Percentiles rank a stretch among this genome's conserved stretches.
Evolutionary conservation across 2,113 vertebrate species (phyloP).

Genomic region (Sciurus niger): DNA sequence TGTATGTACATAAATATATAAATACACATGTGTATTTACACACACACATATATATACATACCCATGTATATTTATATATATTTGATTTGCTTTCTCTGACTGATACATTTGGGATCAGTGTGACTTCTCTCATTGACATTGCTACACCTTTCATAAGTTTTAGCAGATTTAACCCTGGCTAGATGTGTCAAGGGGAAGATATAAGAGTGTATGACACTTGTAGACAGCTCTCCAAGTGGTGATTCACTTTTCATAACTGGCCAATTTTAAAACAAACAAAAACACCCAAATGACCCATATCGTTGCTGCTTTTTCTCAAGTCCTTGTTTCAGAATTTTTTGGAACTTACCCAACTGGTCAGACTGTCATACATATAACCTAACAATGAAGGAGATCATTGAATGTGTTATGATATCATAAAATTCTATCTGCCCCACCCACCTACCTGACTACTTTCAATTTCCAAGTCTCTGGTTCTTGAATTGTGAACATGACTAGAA

Average conservation of each 20-base stretch:
- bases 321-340: background rate
- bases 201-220: background rate
- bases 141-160: background rate
- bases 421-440: background rate
- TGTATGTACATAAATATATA: too few relatives aligned
- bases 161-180: background rate
- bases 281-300: background rate
- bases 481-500: constrained; percentile 9
- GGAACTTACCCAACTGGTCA: constrained; percentile 15
- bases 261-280: constrained; percentile 39
- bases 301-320: constrained; percentile 58
- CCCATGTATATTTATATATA: too few relatives aligned
- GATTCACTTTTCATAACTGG: background rate
- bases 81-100: background rate
- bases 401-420: background rate
- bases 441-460: background rate
- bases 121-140: constrained; percentile 22
- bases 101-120: background rate
- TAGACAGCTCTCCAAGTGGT: background rate
- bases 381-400: constrained; percentile 27
- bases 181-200: background rate
- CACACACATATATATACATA: background rate
- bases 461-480: background rate
- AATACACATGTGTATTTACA: too few relatives aligned
- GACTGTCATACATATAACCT: constrained; percentile 33